Conservation (phyloP, 1,140 invertebrate species). For the Drosophila asahinai region DNA sequence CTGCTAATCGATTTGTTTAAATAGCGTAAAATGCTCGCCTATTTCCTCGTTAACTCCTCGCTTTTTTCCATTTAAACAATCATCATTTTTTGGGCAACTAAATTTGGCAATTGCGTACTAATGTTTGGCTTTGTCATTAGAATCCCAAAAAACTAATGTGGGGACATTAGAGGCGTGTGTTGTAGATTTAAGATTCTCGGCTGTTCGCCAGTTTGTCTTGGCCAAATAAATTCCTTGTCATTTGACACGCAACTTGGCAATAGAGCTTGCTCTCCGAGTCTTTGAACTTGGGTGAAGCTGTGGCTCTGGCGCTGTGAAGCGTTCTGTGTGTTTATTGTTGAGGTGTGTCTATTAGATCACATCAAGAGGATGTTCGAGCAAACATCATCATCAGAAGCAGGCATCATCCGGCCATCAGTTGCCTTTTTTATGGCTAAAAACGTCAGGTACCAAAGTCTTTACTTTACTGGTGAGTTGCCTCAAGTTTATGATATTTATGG, state of each 20-base stretch:
- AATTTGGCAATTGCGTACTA: slow-evolving; percentile 28
- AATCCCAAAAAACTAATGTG: slow-evolving; percentile 35
- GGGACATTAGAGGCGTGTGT: slow-evolving; percentile 56
- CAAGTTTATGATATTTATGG: not conserved
- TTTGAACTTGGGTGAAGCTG: slow-evolving; percentile 35
- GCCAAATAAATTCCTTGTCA: slow-evolving; percentile 35
- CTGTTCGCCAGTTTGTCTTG: slow-evolving; percentile 16
- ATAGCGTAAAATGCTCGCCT: slow-evolving; percentile 4
- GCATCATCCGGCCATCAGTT: not conserved
- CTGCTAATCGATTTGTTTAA: slow-evolving; percentile 12
- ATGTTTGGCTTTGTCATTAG: slow-evolving; percentile 43
- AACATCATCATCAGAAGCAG: not conserved
- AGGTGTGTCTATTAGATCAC: slow-evolving; percentile 44
- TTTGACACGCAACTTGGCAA: slow-evolving; percentile 23
- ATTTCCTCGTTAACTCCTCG: slow-evolving; percentile 5
- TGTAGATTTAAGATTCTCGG: slow-evolving; percentile 46
- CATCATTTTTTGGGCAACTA: slow-evolving; percentile 8
- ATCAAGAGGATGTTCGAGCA: slow-evolving; percentile 4
- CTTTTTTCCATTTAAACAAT: not conserved
- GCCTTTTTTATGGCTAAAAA: not conserved
- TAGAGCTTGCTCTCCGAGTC: slow-evolving; percentile 16
- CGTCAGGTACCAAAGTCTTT: not conserved
- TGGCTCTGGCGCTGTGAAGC: not conserved
- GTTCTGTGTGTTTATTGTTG: slow-evolving; percentile 33
- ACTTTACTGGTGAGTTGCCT: not conserved